Evolutionary conservation across 1,140 invertebrate species (phyloP), one percentile per base, ranked within the genome.

Genomic region (Brachionus plicatilis): DNA sequence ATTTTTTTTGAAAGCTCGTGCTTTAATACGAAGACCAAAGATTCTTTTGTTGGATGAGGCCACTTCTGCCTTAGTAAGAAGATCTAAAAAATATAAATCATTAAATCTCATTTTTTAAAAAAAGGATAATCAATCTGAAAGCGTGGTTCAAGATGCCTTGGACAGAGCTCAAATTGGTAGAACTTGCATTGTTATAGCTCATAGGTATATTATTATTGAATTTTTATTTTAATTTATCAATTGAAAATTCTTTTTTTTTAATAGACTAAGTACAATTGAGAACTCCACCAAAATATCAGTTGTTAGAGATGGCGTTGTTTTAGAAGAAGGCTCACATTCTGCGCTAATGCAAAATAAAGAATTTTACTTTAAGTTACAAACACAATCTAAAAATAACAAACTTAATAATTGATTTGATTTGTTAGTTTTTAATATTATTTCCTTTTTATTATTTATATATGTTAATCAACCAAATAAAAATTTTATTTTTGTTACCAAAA

Each of bases 41-140:
- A 94, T 95, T 85, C 89, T 95, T 17, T 88, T 96, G 2, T 89
- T 96, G 66, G 95, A 96, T 88, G 95, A 96, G 88, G 95, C 95
- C 0, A 96, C 95, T 0, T 95, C 94, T 0, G 95, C 95, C 0
- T 88, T 96, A 72, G 95, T 72, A 72, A 72, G 9, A n/a, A 14
- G 9, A 29, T 70, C 24, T 24, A 20, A 24, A n/a, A 45, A 72
- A n/a, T 20, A 24, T 43, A 72, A 17, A 43, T 20, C 6, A 20
- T 20, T 17, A 11, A 6, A 47, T 47, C 6, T 41, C 6, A 37
- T 72, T 20, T 47, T 41, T 17, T 8, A 9, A 7, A 37, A 6
- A 41, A 72, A 72, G 68, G 95, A 96, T 90, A 93, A 93, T 9
- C 93, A 94, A 85, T 91, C 90, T 87, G 95, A 96, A 89, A 92